phyloP scores from a whole-genome alignment of 2,888 invertebrate species.

The Hirtodrosophila alboralis region DNA sequence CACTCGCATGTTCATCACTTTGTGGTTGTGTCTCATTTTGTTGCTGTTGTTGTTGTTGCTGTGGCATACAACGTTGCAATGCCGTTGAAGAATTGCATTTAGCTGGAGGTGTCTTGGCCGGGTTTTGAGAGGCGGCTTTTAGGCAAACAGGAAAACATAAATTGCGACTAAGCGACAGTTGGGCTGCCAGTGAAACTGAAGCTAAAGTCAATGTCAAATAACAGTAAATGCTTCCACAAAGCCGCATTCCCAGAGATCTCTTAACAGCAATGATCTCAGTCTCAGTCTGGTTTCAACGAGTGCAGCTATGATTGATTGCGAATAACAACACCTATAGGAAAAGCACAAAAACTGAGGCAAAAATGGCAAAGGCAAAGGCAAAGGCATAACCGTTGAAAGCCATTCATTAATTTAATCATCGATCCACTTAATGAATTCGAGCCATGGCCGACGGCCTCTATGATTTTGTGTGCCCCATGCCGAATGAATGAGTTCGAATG shows the following conservation, averaged over 20 bases:
- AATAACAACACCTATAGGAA: constrained; percentile 26
- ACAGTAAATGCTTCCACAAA: constrained; percentile 45
- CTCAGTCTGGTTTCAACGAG: constrained; percentile 35
- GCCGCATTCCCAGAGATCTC: constrained; percentile 35
- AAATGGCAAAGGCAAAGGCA: constrained; percentile 35
- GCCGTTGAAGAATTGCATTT: constrained; percentile 18
- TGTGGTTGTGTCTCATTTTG: constrained; percentile 15
- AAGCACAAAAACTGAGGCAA: constrained; percentile 7
- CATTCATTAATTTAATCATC: constrained; percentile 78
- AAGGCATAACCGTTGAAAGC: constrained; percentile 63
- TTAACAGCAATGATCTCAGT: constrained; percentile 21
- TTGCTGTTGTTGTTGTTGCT: constrained; percentile 11
- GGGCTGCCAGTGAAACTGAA: constrained; percentile 47
- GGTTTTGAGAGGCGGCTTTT: constrained; percentile 39
- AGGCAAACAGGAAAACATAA: constrained; percentile 73
- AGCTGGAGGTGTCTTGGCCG: constrained; percentile 49
- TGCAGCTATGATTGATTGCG: constrained; percentile 63
- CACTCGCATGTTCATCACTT: constrained; percentile 34
- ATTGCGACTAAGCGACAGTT: constrained; percentile 71
- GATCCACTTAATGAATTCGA: constrained; percentile 71
- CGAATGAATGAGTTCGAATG: constrained; percentile 44
- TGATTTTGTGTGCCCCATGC: constrained; percentile 62
- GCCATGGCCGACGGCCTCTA: constrained; percentile 63
- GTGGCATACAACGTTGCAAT: constrained; percentile 14
- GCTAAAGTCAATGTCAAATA: constrained; percentile 57